Percentiles rank a stretch among this genome's conserved stretches.
Evolutionary conservation across 2,797 vertebrate genomes (phyloP).

Genomic region (Sphaeramia orbicularis): DNA sequence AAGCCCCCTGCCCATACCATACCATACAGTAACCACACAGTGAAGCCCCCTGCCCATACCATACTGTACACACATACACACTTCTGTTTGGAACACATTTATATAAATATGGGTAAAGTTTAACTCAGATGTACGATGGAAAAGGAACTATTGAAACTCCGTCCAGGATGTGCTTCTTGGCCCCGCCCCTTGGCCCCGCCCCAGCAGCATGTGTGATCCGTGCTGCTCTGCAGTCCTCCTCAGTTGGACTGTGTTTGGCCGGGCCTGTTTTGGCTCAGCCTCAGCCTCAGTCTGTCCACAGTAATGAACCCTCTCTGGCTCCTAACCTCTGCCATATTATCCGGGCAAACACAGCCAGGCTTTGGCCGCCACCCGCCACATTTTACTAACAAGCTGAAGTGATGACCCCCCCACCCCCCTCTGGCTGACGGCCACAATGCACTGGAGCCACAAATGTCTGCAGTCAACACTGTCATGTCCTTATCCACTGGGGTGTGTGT

Average conservation of each 20-base stretch:
- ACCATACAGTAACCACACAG: too few species aligned
- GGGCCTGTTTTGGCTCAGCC: constrained; percentile 27
- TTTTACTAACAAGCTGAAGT: constrained; percentile 63
- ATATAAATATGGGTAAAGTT: too few species aligned
- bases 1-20: too few species aligned
- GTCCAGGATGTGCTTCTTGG: too few species aligned
- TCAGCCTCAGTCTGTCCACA: constrained; percentile 30
- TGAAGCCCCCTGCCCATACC: too few species aligned
- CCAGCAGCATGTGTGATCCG: too few species aligned
- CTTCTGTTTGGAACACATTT: too few species aligned
- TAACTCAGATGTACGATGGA: too few species aligned
- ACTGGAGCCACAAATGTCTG: constrained; percentile 44
- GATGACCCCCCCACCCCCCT: constrained; percentile 31
- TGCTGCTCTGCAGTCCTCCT: too few species aligned
- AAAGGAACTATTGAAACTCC: too few species aligned
- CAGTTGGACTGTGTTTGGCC: constrained; percentile 17
- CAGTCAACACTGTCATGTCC: constrained; percentile 22
- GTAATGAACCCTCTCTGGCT: constrained; percentile 60
- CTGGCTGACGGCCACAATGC: constrained; percentile 48
- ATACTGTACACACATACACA: too few species aligned
- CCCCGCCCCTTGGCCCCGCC: too few species aligned
- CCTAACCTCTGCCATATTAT: constrained; percentile 60
- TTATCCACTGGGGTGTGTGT: constrained; percentile 42
- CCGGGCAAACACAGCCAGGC: constrained; percentile 55
- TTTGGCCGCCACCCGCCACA: constrained; percentile 57